Evolutionary conservation across 2,888 invertebrate genomes (phyloP).

Genomic region (Brachyptera risi): DNA sequence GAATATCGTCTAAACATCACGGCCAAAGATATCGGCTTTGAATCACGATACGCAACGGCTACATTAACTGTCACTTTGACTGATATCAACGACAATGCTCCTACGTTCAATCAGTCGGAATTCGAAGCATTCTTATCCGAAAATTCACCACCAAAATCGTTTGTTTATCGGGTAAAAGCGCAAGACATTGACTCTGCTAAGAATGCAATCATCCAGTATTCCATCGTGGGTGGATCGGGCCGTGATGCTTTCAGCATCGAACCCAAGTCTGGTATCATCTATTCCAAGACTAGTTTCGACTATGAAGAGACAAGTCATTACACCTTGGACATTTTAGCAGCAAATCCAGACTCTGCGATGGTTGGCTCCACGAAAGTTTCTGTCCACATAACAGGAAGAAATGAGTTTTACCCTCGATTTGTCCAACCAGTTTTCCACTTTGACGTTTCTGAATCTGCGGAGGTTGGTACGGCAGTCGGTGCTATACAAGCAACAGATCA

Average conservation of each 20-base stretch:
- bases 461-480: conserved; percentile 80
- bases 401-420: conserved; percentile 86
- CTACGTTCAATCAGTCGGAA: conserved; percentile 71
- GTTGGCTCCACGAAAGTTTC: conserved; percentile 66
- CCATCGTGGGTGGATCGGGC: conserved; percentile 71
- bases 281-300: conserved; percentile 73
- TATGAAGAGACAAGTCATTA: conserved; percentile 79
- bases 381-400: conserved; percentile 77
- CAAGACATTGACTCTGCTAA: conserved; percentile 83
- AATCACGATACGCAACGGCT: conserved; percentile 69
- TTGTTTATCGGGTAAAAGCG: conserved; percentile 71
- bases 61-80: conserved; percentile 81
- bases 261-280: conserved; percentile 68
- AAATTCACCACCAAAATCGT: conserved; percentile 71
- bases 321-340: conserved; percentile 70
- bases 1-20: conserved; percentile 84
- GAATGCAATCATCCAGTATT: conserved; percentile 81
- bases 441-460: conserved; percentile 88
- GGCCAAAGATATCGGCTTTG: conserved; percentile 81
- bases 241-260: conserved; percentile 75
- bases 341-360: conserved; percentile 83
- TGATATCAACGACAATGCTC: conserved; percentile 92
- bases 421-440: conserved; percentile 87
- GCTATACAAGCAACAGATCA: conserved; percentile 84
- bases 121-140: conserved; percentile 79